A percentile compares a stretch with the other conserved stretches of the same genome.
phyloP scores from a whole-genome alignment of 2,113 vertebrate species.

The human (Homo sapiens) region GRCh38 chr15:48698001-48698500 shows the following conservation, averaged over 20 bases:
- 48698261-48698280: slow-evolving; percentile 15
- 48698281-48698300: neutral
- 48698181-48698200: neutral
- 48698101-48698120: neutral
- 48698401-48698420: neutral
- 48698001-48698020: neutral
- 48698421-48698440: neutral
- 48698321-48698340: neutral
- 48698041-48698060: neutral
- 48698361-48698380: neutral
- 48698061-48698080: neutral
- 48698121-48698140: neutral
- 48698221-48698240: neutral
- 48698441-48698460: neutral
- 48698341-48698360: neutral
- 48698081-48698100: neutral
- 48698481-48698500: neutral
- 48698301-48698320: neutral
- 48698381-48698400: neutral
- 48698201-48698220: neutral
- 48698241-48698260: neutral
- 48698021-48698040: neutral
- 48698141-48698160: neutral
- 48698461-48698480: neutral
- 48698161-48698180: neutral